Percentiles rank a stretch among this genome's conserved stretches.
Conservation (phyloP, 1,140 invertebrate genomes). For the Drosophila murphyi region DNA sequence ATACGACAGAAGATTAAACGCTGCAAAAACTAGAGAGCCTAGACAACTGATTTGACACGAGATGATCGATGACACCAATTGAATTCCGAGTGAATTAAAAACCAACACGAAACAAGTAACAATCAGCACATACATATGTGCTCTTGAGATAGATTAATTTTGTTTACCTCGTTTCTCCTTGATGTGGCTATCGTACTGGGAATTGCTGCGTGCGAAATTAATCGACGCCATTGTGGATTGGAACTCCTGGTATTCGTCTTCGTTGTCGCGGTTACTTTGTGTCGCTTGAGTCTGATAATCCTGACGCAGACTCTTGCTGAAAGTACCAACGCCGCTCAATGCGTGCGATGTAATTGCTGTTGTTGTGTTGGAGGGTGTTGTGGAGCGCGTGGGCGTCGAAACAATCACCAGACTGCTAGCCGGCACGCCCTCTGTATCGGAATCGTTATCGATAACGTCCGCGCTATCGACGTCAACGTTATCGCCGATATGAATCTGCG, state of each 20-base stretch:
- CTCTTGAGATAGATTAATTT: no score
- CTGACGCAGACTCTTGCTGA: constrained; percentile 81
- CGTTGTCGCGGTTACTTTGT: constrained; percentile 83
- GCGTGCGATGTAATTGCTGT: constrained; percentile 47
- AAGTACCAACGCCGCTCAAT: constrained; percentile 84
- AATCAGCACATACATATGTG: no score
- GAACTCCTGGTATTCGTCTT: constrained; percentile 85
- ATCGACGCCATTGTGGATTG: constrained; percentile 85
- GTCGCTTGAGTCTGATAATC: constrained; percentile 73
- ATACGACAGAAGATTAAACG: constrained; percentile 10
- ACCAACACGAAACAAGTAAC: not conserved
- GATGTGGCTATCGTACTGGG: constrained; percentile 94
- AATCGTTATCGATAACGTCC: constrained; percentile 73
- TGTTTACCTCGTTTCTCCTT: constrained; percentile 91
- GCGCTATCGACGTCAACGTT: constrained; percentile 3
- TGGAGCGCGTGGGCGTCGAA: constrained; percentile 59
- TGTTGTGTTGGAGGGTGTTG: constrained; percentile 43
- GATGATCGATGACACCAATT: constrained; percentile 27
- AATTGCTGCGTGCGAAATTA: constrained; percentile 89
- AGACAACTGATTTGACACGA: constrained; percentile 13
- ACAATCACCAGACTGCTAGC: constrained; percentile 79
- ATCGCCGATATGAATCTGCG: constrained; percentile 52
- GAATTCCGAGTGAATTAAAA: not conserved
- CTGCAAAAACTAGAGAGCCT: constrained; percentile 12
- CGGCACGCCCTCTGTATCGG: constrained; percentile 76